phyloP scores from a whole-genome alignment of 2,888 invertebrate genomes.

The Aporophyla lueneburgensis region DNA sequence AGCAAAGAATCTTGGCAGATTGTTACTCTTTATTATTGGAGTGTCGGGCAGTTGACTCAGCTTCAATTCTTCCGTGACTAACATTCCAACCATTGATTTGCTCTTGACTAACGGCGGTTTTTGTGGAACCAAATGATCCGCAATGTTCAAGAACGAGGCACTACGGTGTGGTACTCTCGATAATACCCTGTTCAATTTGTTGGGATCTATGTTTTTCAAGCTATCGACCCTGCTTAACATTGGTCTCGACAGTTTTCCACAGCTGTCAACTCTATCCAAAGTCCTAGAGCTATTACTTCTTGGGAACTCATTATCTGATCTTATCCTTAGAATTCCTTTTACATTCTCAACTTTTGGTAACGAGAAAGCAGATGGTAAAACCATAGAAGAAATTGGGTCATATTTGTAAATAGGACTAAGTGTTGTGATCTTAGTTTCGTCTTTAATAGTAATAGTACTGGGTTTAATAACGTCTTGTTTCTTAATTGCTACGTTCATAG shows the following conservation, averaged over 20 bases:
- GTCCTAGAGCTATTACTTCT: slow-evolving; percentile 85
- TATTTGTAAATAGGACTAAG: slow-evolving; percentile 83
- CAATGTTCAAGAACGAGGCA: slow-evolving; percentile 88
- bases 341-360: slow-evolving; percentile 86
- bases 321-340: slow-evolving; percentile 83
- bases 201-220: slow-evolving; percentile 85
- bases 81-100: slow-evolving; percentile 85
- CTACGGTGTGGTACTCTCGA: slow-evolving; percentile 87
- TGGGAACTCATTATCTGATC: slow-evolving; percentile 72
- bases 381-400: slow-evolving; percentile 81
- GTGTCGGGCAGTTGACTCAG: slow-evolving; percentile 87
- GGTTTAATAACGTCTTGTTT: slow-evolving; percentile 87
- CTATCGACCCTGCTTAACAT: slow-evolving; percentile 85
- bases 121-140: slow-evolving; percentile 83
- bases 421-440: slow-evolving; percentile 87
- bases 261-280: slow-evolving; percentile 83
- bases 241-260: slow-evolving; percentile 75
- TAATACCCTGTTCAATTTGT: slow-evolving; percentile 84
- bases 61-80: slow-evolving; percentile 79
- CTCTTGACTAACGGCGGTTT: slow-evolving; percentile 85
- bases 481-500: slow-evolving; percentile 84
- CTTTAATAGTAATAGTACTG: slow-evolving; percentile 86
- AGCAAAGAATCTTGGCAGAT: slow-evolving; percentile 87
- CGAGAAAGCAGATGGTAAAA: slow-evolving; percentile 80
- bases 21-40: slow-evolving; percentile 87